Conservation (phyloP, 1,140 invertebrate species). For the Eurytemora carolleeae region DNA sequence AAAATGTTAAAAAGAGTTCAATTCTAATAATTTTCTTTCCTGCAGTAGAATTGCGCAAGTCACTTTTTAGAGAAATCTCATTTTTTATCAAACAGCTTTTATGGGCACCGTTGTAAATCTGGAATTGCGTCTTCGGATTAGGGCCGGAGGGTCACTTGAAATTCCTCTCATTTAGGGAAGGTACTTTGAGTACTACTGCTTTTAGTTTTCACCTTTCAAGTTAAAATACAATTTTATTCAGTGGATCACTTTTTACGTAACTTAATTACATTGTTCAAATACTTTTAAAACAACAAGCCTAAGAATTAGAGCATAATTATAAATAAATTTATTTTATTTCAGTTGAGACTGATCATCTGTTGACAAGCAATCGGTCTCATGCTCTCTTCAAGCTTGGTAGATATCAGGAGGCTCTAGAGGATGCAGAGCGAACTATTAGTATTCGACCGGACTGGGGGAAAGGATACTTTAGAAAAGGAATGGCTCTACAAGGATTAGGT, state of each 20-base stretch:
- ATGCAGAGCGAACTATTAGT: constrained; percentile 43
- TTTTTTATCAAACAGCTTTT: too few relatives aligned
- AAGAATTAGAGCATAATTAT: too few relatives aligned
- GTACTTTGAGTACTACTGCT: too few relatives aligned
- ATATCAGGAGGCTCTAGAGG: constrained; percentile 41
- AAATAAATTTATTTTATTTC: constrained; percentile 24
- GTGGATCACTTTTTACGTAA: background rate
- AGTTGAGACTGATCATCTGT: constrained; percentile 45
- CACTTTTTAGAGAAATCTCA: too few relatives aligned
- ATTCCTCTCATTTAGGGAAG: too few relatives aligned
- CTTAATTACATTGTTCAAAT: background rate
- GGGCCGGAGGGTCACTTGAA: too few relatives aligned
- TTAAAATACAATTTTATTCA: background rate
- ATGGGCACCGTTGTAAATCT: too few relatives aligned
- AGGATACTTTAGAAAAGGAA: constrained; percentile 27
- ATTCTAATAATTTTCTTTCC: too few relatives aligned
- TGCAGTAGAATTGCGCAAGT: too few relatives aligned
- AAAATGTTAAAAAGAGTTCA: too few relatives aligned
- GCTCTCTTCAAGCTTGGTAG: constrained; percentile 39
- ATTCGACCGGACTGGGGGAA: constrained; percentile 48
- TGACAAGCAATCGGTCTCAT: constrained; percentile 44
- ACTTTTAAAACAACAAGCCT: background rate
- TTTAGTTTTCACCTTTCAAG: background rate
- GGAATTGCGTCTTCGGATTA: too few relatives aligned
- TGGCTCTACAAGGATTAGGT: background rate